Percentiles rank a stretch among this genome's conserved stretches.
phyloP scores from a whole-genome alignment of 2,797 vertebrate species.

The Enoplosus armatus region DNA sequence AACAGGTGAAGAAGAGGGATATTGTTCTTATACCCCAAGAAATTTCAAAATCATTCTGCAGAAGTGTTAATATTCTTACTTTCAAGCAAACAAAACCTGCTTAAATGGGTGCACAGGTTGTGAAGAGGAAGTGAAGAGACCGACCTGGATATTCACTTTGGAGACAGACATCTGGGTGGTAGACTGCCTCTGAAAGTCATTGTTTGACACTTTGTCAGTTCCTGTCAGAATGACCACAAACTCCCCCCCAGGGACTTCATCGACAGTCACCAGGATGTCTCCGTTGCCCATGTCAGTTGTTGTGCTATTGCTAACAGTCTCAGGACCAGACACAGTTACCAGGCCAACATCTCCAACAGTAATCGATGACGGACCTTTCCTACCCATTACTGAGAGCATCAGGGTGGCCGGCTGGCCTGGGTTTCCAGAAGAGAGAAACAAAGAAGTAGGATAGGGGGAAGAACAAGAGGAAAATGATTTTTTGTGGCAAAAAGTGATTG shows the following conservation, averaged over 20 bases:
- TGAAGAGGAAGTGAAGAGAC: slow-evolving; percentile 1
- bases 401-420: slow-evolving; percentile 74
- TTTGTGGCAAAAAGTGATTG: neutral
- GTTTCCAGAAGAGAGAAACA: slow-evolving; percentile 8
- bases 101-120: neutral
- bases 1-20: neutral
- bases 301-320: slow-evolving; percentile 45
- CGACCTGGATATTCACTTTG: slow-evolving; percentile 78
- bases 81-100: neutral
- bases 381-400: slow-evolving; percentile 78
- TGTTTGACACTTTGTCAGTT: slow-evolving; percentile 72
- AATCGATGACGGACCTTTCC: slow-evolving; percentile 74
- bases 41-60: neutral
- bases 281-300: slow-evolving; percentile 70
- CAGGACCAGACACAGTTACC: slow-evolving; percentile 63
- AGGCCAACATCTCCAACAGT: slow-evolving; percentile 67
- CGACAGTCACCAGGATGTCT: slow-evolving; percentile 74
- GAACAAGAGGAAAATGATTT: neutral
- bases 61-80: neutral
- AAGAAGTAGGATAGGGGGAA: neutral
- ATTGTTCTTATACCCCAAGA: neutral
- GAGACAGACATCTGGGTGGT: slow-evolving; percentile 83
- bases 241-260: slow-evolving; percentile 72
- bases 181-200: slow-evolving; percentile 82
- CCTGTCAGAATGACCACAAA: slow-evolving; percentile 81